Base-by-base conservation (phyloP, 2,113 vertebrate genomes). In the Amazona vittata region DNA sequence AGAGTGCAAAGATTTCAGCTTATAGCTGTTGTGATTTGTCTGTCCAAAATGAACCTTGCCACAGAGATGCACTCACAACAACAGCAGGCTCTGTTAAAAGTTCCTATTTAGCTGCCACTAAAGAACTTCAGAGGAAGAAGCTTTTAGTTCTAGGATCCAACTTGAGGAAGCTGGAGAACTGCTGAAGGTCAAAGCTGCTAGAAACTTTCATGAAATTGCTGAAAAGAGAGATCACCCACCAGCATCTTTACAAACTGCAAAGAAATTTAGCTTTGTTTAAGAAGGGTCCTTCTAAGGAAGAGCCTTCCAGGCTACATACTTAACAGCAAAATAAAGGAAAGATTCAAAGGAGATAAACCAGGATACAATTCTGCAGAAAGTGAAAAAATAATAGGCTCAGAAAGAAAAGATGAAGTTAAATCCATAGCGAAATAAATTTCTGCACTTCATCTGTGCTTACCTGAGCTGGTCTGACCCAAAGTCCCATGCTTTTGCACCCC, bases 41-140 rank as follows among this genome's bases (percentile, higher is more conserved):
- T 35, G 43, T 70, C 63, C 82, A 83, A 88, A 96, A 82, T 15
- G 28, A 87, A 74, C 31, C 68, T 86, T 63, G 86, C 87, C 63
- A 77, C 7, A 5, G 49, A 93, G 63, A 28, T 21, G 31, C 64
- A 50, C 77, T 94, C 77, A 8, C 85, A 88, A 88, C 25, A 92
- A 88, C 25, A 92, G 33, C 59, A 37, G 21, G 44, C 65, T 62
- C 82, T 53, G 67, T 64, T 7, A 7, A 53, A 83, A 86, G 75
- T 65, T 91, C 49, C 63, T 83, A 53, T 90, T 94, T 93, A 83
- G 35, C 46, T 95, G 71, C 52, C 77, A 75, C 59, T 88, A 74
- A 92, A 91, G 31, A 67, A n/a, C 53, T 88, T 86, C 43, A 93
- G 68, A 94, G 26, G 28, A 88, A 76, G 49, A 49, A 86, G 50